A percentile compares a stretch with the other conserved stretches of the same genome.
Conservation (phyloP, 2,888 invertebrate species). For the Antitype chi region DNA sequence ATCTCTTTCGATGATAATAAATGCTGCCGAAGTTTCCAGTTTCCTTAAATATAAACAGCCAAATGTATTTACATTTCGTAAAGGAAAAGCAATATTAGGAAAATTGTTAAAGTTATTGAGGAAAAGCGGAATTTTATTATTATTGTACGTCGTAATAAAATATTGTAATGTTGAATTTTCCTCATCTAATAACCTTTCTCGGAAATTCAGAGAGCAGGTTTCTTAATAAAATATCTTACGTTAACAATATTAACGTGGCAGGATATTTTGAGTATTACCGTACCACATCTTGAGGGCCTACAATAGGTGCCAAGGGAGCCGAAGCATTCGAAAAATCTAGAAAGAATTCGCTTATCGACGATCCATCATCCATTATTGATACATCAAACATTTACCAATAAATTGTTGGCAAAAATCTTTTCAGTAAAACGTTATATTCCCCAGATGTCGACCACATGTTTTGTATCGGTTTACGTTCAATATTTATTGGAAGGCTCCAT, state of each 20-base stretch:
- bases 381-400: slow-evolving; percentile 54
- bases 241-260: slow-evolving; percentile 31
- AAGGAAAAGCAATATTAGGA: slow-evolving; percentile 34
- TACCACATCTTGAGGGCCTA: neutral
- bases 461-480: slow-evolving; percentile 41
- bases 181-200: slow-evolving; percentile 16
- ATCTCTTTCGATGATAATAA: slow-evolving; percentile 38
- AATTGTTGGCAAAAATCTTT: slow-evolving; percentile 45
- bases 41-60: slow-evolving; percentile 4
- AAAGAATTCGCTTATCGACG: slow-evolving; percentile 31
- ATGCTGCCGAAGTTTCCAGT: slow-evolving; percentile 23
- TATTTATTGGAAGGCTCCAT: slow-evolving; percentile 50
- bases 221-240: neutral
- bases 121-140: slow-evolving; percentile 32
- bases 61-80: slow-evolving; percentile 27
- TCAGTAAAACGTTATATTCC: slow-evolving; percentile 39
- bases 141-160: slow-evolving; percentile 18
- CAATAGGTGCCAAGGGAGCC: slow-evolving; percentile 24
- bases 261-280: neutral
- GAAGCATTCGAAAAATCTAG: slow-evolving; percentile 29
- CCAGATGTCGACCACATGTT: slow-evolving; percentile 64
- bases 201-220: slow-evolving; percentile 15
- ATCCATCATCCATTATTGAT: slow-evolving; percentile 55
- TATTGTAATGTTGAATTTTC: slow-evolving; percentile 31
- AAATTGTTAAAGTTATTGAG: slow-evolving; percentile 21